phyloP scores from a whole-genome alignment of 1,140 invertebrate species.

The Heliconius hewitsoni region DNA sequence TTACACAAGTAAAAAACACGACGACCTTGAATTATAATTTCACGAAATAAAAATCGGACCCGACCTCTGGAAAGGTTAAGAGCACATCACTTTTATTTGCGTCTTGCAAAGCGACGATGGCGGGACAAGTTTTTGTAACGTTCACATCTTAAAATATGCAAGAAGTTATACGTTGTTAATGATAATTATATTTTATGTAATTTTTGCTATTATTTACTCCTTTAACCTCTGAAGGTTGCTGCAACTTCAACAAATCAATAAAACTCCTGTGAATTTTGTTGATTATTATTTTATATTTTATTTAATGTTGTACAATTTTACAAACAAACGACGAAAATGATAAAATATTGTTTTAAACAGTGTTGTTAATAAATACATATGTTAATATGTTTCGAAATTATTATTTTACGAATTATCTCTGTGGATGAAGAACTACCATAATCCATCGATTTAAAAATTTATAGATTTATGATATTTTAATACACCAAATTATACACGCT shows the following conservation, averaged over 20 bases:
- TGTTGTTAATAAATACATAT: too few relatives aligned
- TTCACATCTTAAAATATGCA: constrained; percentile 45
- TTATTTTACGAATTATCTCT: too few relatives aligned
- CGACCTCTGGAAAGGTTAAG: constrained; percentile 77
- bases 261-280: too few relatives aligned
- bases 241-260: too few relatives aligned
- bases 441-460: too few relatives aligned
- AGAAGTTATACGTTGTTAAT: constrained; percentile 40
- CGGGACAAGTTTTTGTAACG: constrained; percentile 59
- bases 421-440: too few relatives aligned
- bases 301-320: neutral
- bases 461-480: neutral
- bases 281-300: too few relatives aligned
- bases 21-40: constrained; percentile 74
- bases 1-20: constrained; percentile 51
- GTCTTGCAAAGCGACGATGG: constrained; percentile 51
- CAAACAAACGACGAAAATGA: neutral
- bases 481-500: neutral
- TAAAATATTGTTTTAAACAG: neutral
- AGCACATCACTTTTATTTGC: constrained; percentile 74
- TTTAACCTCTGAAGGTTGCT: constrained; percentile 47
- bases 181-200: constrained; percentile 49
- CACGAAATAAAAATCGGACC: constrained; percentile 61
- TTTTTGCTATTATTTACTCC: constrained; percentile 47
- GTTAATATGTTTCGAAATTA: too few relatives aligned